phyloP scores from a whole-genome alignment of 2,888 invertebrate species.

The Eupeodes latifasciatus region DNA sequence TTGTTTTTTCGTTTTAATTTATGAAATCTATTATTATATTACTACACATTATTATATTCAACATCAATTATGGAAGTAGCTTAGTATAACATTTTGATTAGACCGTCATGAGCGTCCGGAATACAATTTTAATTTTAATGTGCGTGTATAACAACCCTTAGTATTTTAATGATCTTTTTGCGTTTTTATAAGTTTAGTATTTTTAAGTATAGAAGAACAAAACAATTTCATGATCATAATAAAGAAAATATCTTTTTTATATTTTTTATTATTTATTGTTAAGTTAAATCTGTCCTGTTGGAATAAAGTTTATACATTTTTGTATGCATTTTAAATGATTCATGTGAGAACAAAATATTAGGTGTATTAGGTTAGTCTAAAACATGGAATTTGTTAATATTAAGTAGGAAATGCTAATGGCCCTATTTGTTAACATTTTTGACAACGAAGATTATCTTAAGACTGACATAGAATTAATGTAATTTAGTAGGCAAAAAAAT shows the following conservation, averaged over 20 bases:
- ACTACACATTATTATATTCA: neutral
- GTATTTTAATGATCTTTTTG: constrained; percentile 17
- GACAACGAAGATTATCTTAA: too few relatives aligned
- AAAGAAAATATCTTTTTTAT: neutral
- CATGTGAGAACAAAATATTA: too few relatives aligned
- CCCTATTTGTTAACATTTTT: too few relatives aligned
- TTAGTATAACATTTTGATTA: constrained; percentile 18
- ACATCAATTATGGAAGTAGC: constrained; percentile 19
- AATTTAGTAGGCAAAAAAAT: too few relatives aligned
- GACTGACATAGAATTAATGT: too few relatives aligned
- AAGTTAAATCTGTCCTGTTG: neutral
- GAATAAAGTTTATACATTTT: too few relatives aligned
- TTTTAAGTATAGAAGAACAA: neutral
- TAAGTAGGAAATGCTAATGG: too few relatives aligned
- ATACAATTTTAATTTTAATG: neutral
- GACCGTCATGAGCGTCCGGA: neutral
- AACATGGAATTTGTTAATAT: too few relatives aligned
- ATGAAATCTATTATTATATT: constrained; percentile 8
- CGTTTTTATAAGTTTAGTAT: constrained; percentile 1
- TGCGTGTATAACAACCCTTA: constrained; percentile 20
- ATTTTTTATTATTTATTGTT: neutral
- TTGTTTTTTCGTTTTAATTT: neutral
- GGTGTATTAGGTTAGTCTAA: too few relatives aligned
- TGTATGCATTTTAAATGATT: too few relatives aligned
- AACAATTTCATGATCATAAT: constrained; percentile 9